These are phyloP conservation scores for Oxyscelio sp. DNA, from an alignment of 2,888 invertebrate genomes.

Conservation along the genomic window DNA sequence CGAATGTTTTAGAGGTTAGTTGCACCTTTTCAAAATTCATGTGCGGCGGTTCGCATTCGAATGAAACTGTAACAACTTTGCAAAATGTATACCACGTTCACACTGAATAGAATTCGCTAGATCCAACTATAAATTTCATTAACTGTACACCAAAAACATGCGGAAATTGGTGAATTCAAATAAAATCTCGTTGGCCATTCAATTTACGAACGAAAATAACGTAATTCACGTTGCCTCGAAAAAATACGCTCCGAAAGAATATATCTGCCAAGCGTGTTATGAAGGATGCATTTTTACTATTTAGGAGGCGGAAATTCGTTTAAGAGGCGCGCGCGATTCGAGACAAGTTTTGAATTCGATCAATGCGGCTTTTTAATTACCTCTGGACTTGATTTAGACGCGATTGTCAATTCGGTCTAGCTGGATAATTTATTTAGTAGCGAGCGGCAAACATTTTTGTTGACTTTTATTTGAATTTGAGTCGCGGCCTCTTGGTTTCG, in stretches of 20 bases:
- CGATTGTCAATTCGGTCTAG: constrained; percentile 3
- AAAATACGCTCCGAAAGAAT: constrained; percentile 9
- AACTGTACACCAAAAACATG: constrained; percentile 61
- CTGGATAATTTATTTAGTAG: constrained; percentile 15
- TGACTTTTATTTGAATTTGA: neutral
- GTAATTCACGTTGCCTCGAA: constrained; percentile 38
- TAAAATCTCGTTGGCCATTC: constrained; percentile 61
- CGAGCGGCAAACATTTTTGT: neutral
- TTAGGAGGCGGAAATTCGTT: constrained; percentile 41
- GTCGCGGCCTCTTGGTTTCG: neutral
- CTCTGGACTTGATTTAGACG: neutral
- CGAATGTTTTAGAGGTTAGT: constrained; percentile 67
- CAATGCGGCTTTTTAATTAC: constrained; percentile 1
- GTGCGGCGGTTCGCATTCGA: constrained; percentile 58
- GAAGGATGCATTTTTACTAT: constrained; percentile 29
- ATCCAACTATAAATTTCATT: constrained; percentile 70
- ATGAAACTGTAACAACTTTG: constrained; percentile 68
- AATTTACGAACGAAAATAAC: constrained; percentile 61
- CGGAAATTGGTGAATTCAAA: constrained; percentile 53
- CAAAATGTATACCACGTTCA: constrained; percentile 67
- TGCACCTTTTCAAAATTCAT: constrained; percentile 68
- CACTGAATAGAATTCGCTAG: constrained; percentile 60
- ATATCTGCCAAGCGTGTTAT: constrained; percentile 14
- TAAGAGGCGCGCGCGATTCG: constrained; percentile 9
- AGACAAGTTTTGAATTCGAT: constrained; percentile 11